Percentiles rank a stretch among this genome's conserved stretches.
phyloP scores from a whole-genome alignment of 53 echinoderm and acorn worm genomes.

The Paelopatides confundens region DNA sequence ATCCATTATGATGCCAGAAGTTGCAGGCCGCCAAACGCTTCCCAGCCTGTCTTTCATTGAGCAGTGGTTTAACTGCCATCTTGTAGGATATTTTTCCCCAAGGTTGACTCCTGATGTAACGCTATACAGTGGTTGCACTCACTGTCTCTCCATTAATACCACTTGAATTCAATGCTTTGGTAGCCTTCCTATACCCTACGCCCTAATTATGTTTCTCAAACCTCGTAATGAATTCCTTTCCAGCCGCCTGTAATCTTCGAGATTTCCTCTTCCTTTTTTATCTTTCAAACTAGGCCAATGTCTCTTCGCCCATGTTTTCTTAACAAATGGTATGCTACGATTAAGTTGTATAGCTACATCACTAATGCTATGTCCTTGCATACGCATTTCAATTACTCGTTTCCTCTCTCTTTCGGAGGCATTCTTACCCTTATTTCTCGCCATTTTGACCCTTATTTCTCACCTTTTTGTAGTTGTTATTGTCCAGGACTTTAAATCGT shows the following conservation, averaged over 20 bases:
- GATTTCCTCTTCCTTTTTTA: not conserved
- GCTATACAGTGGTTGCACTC: not conserved
- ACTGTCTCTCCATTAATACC: too few species aligned
- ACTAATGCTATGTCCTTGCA: conserved; percentile 8
- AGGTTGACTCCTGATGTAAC: not conserved
- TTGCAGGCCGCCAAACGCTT: not conserved
- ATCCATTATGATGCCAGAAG: not conserved
- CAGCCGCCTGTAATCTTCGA: not conserved
- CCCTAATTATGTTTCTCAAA: not conserved
- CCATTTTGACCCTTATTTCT: conserved; percentile 44
- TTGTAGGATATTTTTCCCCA: too few species aligned
- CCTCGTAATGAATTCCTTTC: not conserved
- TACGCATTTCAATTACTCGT: not conserved
- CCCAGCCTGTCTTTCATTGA: too few species aligned
- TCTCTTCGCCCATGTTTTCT: conserved; percentile 41
- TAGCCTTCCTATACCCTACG: too few species aligned
- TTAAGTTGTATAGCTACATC: not conserved
- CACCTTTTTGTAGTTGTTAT: conserved; percentile 8
- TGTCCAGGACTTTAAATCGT: conserved; percentile 1
- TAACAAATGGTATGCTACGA: conserved; percentile 17
- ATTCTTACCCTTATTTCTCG: conserved; percentile 35
- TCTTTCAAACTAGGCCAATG: conserved; percentile 21
- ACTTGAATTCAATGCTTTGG: too few species aligned
- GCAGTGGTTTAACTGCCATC: too few species aligned
- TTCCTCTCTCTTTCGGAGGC: conserved; percentile 41